Base-by-base conservation (phyloP, 1,140 invertebrate genomes). In the Maconellicoccus hirsutus region DNA sequence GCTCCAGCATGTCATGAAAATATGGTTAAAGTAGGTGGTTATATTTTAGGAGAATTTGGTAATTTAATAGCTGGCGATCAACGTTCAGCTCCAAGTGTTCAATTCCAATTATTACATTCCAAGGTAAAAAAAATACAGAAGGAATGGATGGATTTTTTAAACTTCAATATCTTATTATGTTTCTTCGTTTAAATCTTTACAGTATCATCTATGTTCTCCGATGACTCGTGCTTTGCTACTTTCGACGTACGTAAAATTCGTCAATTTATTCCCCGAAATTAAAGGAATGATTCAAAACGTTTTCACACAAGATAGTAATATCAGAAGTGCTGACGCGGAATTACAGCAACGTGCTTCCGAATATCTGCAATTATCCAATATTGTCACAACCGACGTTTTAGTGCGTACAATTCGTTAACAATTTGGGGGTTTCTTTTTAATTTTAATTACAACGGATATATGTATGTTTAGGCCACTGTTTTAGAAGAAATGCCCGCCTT, bases 401-500 rank as follows among this genome's bases (percentile, higher is more conserved):
- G 89, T 89, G 79, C 78, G 80, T 78, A 61, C 19, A 8, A 33
- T 42, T 38, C 27, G 4, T 21, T 70, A n/a, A 70, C 12, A 21
- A 70, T 29, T 25, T 69, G 2, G 3, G 29, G 29, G 12, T 6
- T 33, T 33, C 3, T 33, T 33, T 33, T 6, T 33, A 3, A 12
- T 33, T 33, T 33, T 12, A 33, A 6, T n/a, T n/a, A n/a, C 29
- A 12, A 33, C 29, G 29, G 4, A 33, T 33, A 12, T 52, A 8
- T 52, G 2, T 52, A 52, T 25, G 21, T 16, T 26, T 75, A 90
- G 85, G 96, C 96, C 6, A 98, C 95, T 66, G 96, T 99, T 71
- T 83, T 99, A 70, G 98, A 99, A 85, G 97, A 99, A 84, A 99
- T 99, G 98, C 98, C 98, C 70, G 96, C 97, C 66, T 99, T 99